Percentiles rank a stretch among this genome's conserved stretches.
Evolutionary conservation across 2,888 invertebrate species (phyloP).

Genomic region (Plagodis pulveraria): DNA sequence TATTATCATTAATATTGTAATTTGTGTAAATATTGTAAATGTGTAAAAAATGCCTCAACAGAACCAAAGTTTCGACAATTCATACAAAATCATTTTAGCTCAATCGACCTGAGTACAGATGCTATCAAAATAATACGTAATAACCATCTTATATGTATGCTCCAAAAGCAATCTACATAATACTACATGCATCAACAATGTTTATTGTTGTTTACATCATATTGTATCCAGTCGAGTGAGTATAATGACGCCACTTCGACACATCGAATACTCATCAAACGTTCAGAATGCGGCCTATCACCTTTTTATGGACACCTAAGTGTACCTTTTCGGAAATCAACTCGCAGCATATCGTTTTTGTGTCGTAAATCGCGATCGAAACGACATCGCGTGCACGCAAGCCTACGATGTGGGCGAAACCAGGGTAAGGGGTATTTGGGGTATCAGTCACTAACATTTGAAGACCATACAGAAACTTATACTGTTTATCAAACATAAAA

Average conservation of each 20-base stretch:
- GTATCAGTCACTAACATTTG: neutral
- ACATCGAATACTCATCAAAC: slow-evolving; percentile 33
- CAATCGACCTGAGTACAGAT: no score
- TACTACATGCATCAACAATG: slow-evolving; percentile 1
- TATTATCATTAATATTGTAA: no score
- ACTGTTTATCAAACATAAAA: no score
- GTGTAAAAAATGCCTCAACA: no score
- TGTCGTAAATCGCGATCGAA: slow-evolving; percentile 40
- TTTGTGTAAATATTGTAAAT: no score
- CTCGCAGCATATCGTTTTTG: slow-evolving; percentile 37
- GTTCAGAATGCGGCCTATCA: slow-evolving; percentile 25
- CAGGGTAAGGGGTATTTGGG: neutral
- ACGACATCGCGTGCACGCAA: slow-evolving; percentile 34
- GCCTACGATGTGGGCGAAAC: slow-evolving; percentile 10
- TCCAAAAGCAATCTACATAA: neutral
- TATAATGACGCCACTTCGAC: slow-evolving; percentile 30
- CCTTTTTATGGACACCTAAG: slow-evolving; percentile 31
- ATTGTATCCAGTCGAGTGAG: slow-evolving; percentile 22
- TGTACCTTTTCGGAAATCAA: slow-evolving; percentile 37
- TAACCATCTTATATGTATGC: no score
- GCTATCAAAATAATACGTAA: no score
- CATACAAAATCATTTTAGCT: no score
- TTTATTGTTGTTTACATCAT: slow-evolving; percentile 14
- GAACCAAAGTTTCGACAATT: no score
- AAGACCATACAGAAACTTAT: no score